Conservation (phyloP, 2,888 invertebrate genomes). For the Pharmacophagus antenor region DNA sequence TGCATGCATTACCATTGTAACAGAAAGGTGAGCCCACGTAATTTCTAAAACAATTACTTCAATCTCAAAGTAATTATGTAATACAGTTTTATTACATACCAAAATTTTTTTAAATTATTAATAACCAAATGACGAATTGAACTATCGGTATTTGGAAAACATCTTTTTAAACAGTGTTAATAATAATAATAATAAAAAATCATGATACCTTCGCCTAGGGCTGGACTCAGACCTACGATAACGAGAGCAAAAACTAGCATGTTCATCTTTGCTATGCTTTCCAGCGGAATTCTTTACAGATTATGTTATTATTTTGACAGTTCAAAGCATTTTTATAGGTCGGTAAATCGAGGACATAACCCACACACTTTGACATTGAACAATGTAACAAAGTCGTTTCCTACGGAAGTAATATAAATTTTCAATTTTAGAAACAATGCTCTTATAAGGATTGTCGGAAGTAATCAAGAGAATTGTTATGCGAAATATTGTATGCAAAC, state of each 20-base stretch:
- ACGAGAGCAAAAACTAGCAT: constrained; percentile 43
- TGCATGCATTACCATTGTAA: too few species aligned
- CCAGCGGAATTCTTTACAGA: constrained; percentile 46
- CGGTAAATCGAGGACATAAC: constrained; percentile 65
- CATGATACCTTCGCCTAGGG: constrained; percentile 61
- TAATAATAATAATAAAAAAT: constrained; percentile 31
- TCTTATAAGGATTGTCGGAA: constrained; percentile 38
- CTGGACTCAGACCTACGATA: constrained; percentile 42
- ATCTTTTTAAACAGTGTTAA: too few species aligned
- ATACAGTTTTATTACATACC: too few species aligned
- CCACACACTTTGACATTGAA: constrained; percentile 55
- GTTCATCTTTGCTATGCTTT: constrained; percentile 39
- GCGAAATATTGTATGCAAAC: too few species aligned
- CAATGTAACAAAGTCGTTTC: constrained; percentile 8
- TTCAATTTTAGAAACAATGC: constrained; percentile 43
- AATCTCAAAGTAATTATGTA: too few species aligned
- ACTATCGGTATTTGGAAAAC: too few species aligned
- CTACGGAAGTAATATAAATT: constrained; percentile 24
- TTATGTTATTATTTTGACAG: constrained; percentile 50
- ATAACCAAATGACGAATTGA: too few species aligned
- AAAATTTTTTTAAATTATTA: too few species aligned
- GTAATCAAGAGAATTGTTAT: constrained; percentile 12
- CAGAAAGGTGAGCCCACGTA: too few species aligned
- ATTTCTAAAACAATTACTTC: too few species aligned
- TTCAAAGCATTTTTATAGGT: constrained; percentile 67